Evolutionary conservation across 2,113 vertebrate genomes (phyloP).

Genomic region (Isurus oxyrinchus): DNA sequence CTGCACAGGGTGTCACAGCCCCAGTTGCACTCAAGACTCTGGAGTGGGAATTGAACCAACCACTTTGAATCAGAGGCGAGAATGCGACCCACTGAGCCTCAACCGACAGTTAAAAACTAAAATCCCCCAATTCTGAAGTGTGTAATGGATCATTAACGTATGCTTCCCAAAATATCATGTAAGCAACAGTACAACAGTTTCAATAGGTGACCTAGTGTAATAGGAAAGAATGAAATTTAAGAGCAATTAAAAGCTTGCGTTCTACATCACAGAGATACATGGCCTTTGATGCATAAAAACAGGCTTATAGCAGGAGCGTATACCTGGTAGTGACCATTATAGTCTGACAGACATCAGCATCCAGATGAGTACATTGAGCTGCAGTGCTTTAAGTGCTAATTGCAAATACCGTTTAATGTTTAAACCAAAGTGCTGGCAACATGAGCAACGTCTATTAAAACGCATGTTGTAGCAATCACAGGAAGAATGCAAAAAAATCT

Average conservation of each 20-base stretch:
- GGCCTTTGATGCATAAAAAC: background rate
- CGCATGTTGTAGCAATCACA: slow-evolving; percentile 16
- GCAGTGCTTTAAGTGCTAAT: background rate
- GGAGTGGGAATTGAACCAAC: background rate
- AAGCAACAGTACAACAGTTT: background rate
- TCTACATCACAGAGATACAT: background rate
- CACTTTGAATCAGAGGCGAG: background rate
- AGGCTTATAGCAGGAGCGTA: background rate
- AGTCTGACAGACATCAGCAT: background rate
- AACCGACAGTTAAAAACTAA: background rate
- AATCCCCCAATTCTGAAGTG: background rate
- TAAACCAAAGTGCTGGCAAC: background rate
- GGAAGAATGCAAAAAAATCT: background rate
- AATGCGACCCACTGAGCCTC: background rate
- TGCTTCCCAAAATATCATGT: background rate
- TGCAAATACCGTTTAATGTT: background rate
- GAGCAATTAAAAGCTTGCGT: background rate
- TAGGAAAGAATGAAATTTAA: background rate
- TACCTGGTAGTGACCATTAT: background rate
- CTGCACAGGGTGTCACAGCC: background rate
- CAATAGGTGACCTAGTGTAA: background rate
- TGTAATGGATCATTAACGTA: background rate
- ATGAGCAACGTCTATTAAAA: background rate
- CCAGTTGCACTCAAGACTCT: background rate
- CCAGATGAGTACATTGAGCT: background rate